These are phyloP conservation scores for Tineola bisselliella DNA, from an alignment of 2,888 invertebrate species.

Conservation along the genomic window DNA sequence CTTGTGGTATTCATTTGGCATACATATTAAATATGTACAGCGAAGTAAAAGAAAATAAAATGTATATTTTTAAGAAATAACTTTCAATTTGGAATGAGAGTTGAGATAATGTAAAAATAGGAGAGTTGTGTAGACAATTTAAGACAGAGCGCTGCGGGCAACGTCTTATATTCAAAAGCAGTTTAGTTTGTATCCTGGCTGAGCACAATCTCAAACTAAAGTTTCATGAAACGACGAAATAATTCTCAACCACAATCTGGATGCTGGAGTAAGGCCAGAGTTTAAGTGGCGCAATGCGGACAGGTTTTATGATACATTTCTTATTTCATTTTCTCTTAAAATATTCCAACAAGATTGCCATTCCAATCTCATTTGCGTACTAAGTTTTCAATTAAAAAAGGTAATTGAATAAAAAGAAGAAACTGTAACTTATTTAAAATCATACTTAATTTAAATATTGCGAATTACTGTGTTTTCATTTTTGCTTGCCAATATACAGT, in stretches of 20 bases:
- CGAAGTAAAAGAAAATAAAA: too few relatives aligned
- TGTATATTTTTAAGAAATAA: background rate
- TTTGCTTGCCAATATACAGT: too few relatives aligned
- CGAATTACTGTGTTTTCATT: too few relatives aligned
- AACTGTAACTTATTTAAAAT: too few relatives aligned
- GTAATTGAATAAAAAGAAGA: background rate
- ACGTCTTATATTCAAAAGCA: background rate
- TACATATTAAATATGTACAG: too few relatives aligned
- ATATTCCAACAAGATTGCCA: slow-evolving; percentile 3
- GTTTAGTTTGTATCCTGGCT: slow-evolving; percentile 8
- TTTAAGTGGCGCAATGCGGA: slow-evolving; percentile 46
- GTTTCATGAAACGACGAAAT: slow-evolving; percentile 39
- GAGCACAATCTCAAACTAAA: slow-evolving; percentile 18
- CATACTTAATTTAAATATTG: too few relatives aligned
- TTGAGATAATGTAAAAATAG: background rate
- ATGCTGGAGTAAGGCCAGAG: slow-evolving; percentile 53
- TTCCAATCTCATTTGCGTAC: slow-evolving; percentile 1
- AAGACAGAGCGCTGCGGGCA: background rate
- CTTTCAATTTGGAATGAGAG: background rate
- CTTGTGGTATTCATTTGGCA: too few relatives aligned
- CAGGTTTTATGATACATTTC: slow-evolving; percentile 15
- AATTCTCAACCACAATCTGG: slow-evolving; percentile 43
- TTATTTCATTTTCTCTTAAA: slow-evolving; percentile 13
- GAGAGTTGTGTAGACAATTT: background rate
- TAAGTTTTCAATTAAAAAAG: background rate